Evolutionary conservation across 1,140 invertebrate species (phyloP).

Genomic region (Ganaspis sp.): DNA sequence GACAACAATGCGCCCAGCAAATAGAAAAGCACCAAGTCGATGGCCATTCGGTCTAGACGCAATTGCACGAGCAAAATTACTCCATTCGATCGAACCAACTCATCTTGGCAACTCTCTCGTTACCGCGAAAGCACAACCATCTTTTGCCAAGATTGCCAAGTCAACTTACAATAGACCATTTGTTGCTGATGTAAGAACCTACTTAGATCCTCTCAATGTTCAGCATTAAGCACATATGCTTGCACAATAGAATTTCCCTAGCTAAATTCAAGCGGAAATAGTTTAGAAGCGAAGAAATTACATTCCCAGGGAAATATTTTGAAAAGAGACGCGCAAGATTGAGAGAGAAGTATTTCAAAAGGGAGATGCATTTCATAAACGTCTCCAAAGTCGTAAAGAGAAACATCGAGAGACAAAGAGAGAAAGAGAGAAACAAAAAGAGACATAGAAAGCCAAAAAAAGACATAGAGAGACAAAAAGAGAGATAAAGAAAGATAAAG

Average conservation of each 20-base stretch:
- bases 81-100: neutral
- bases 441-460: too few relatives aligned
- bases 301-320: neutral
- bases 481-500: too few relatives aligned
- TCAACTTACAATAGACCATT: constrained; percentile 29
- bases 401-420: neutral
- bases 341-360: neutral
- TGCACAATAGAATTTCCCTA: neutral
- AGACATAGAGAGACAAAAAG: too few relatives aligned
- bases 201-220: neutral
- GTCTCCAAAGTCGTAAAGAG: too few relatives aligned
- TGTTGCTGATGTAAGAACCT: constrained; percentile 5
- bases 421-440: too few relatives aligned
- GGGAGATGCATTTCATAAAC: too few relatives aligned
- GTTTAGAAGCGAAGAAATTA: constrained; percentile 10
- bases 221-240: neutral
- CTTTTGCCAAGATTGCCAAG: constrained; percentile 18
- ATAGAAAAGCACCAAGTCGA: constrained; percentile 12
- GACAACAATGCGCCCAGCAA: neutral
- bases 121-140: constrained; percentile 20
- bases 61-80: constrained; percentile 26
- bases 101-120: constrained; percentile 3
- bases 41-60: constrained; percentile 23
- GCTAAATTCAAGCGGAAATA: neutral
- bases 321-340: neutral